Percentiles rank a stretch among this genome's conserved stretches.
Evolutionary conservation across 2,797 vertebrate genomes (phyloP).

Genomic region (Sebastes jordani): DNA sequence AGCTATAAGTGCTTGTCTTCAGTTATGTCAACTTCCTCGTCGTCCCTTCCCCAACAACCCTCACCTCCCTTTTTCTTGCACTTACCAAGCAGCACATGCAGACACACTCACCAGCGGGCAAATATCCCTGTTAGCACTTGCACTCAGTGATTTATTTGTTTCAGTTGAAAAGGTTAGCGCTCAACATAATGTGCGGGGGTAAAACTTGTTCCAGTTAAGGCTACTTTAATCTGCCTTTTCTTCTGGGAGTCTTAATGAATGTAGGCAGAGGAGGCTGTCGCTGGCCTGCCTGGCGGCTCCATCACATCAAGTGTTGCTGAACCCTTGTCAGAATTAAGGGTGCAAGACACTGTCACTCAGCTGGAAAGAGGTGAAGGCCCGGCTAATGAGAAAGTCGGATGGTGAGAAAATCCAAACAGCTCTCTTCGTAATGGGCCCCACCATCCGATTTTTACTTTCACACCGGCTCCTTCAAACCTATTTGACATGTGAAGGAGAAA

Average conservation of each 20-base stretch:
- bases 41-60: constrained; percentile 4
- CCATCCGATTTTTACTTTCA: constrained; percentile 9
- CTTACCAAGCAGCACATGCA: constrained; percentile 46
- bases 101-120: constrained; percentile 27
- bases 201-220: constrained; percentile 62
- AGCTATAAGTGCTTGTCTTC: constrained; percentile 49
- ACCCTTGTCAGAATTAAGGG: constrained; percentile 57
- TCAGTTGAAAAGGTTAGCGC: constrained; percentile 73
- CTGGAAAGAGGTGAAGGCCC: constrained; percentile 58
- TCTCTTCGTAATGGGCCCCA: constrained; percentile 40
- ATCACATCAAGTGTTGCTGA: constrained; percentile 29
- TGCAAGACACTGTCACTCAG: constrained; percentile 45
- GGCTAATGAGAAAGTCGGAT: constrained; percentile 68
- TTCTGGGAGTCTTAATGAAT: constrained; percentile 63
- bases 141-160: constrained; percentile 73
- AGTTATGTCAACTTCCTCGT: constrained; percentile 41
- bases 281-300: constrained; percentile 33
- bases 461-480: background rate
- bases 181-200: constrained; percentile 49
- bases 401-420: constrained; percentile 24
- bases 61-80: background rate
- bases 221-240: constrained; percentile 66
- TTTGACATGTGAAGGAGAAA: constrained; percentile 2
- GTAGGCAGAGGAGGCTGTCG: constrained; percentile 38
- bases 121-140: constrained; percentile 55